phyloP scores from a whole-genome alignment of 2,888 invertebrate species.

The Eurytoma adleriae region DNA sequence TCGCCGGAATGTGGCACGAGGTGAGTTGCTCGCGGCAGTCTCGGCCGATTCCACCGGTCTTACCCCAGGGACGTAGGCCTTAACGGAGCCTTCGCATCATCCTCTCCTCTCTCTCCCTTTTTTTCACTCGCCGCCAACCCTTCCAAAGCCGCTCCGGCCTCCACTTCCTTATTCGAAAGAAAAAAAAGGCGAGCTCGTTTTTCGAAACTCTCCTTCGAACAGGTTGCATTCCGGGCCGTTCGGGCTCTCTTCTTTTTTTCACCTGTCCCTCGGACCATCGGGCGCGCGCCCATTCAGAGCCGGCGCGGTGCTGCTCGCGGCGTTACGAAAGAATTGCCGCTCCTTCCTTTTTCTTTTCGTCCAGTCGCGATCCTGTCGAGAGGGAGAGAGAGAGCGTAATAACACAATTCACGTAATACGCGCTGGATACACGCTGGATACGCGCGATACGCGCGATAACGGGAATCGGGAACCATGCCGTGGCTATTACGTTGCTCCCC shows the following conservation, averaged over 20 bases:
- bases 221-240: conserved; percentile 12
- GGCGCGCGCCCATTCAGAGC: background rate
- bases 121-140: background rate
- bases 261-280: background rate
- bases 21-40: conserved; percentile 65
- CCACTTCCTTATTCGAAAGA: conserved; percentile 26
- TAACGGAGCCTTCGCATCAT: conserved; percentile 20
- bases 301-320: background rate
- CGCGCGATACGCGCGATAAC: background rate
- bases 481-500: conserved; percentile 17
- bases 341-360: conserved; percentile 7
- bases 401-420: too few relatives aligned
- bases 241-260: conserved; percentile 9
- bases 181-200: too few relatives aligned
- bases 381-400: too few relatives aligned
- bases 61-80: conserved; percentile 38
- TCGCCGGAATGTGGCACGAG: conserved; percentile 75
- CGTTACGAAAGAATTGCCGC: conserved; percentile 16
- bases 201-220: conserved; percentile 13
- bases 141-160: background rate
- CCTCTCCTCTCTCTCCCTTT: conserved; percentile 10
- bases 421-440: background rate
- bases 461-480: background rate
- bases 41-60: conserved; percentile 58
- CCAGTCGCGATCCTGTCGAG: background rate